Base-by-base conservation (phyloP, 2,113 vertebrate species). In the Tricholaema leucomelas region DNA sequence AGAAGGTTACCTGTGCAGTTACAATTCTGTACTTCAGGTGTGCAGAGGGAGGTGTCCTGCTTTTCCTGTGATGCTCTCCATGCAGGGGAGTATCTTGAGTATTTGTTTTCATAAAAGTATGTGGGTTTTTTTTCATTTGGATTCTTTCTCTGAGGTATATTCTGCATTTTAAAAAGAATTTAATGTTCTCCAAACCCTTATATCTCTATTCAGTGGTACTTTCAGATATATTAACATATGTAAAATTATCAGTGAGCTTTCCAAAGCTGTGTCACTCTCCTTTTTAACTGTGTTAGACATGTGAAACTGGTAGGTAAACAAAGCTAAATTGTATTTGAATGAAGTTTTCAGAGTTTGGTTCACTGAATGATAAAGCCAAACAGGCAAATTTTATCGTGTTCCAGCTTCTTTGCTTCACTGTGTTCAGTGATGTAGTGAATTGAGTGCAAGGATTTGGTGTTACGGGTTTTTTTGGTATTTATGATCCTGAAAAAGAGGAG, bases 241-340 rank as follows among this genome's bases (percentile, higher is more conserved):
- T 17, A 61, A 27, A 79, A 71, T 73, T 66, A 54, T n/a, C n/a
- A n/a, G n/a, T n/a, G n/a, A n/a, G 6, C 85, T 85, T 85, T 88
- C 28, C 14, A 36, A 67, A 74, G 18, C 23, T 55, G 5, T 67
- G 20, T 15, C 8, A 4, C 10, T 88, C 87, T 77, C 19, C 84
- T 7, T 42, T 6, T 24, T 52, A 8, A 36, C 88, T 81, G 35
- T 88, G 38, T 73, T 89, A 33, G 33, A 88, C 77, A 17, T 54
- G 44, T 23, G 38, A 40, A 35, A 91, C 50, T 67, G 67, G 7
- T 64, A 69, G 13, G 48, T 65, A 88, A 79, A 67, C 18, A 84
- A 69, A 79, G 40, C 56, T 48, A 27, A 90, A 50, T 46, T 69
- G 15, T 50, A 40, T 56, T 5, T 76, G 81, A 40, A 55, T 74